Percentiles rank a stretch among this genome's conserved stretches.
Evolutionary conservation across 2,888 invertebrate genomes (phyloP).

Genomic region (Pteria penguin): DNA sequence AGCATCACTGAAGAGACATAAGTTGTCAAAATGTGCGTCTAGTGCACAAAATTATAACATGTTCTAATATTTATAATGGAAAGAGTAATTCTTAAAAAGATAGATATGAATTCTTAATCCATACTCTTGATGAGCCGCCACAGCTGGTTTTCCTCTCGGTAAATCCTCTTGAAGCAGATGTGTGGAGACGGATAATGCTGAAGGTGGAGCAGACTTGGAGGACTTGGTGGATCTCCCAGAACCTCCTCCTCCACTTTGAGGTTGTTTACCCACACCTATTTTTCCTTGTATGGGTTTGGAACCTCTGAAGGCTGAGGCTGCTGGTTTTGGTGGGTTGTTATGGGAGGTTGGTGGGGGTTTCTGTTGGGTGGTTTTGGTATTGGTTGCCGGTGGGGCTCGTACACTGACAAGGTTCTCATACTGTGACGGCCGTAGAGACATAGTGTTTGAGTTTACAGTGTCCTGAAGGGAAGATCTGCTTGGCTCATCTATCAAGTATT

Average conservation of each 20-base stretch:
- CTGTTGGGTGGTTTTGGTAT: neutral
- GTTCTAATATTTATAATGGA: no score
- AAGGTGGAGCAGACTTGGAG: constrained; percentile 3
- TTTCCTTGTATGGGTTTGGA: neutral
- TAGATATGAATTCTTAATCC: no score
- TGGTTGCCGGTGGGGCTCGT: constrained; percentile 40
- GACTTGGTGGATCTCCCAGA: neutral
- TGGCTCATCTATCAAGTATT: neutral
- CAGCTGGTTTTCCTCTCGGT: constrained; percentile 53
- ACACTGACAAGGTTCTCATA: constrained; percentile 47
- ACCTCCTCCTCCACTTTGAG: neutral
- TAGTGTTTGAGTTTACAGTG: neutral
- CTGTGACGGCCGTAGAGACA: constrained; percentile 45
- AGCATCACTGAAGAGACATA: no score
- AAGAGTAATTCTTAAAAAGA: no score
- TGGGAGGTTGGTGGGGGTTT: neutral
- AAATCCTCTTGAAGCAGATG: constrained; percentile 54
- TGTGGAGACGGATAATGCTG: constrained; percentile 26
- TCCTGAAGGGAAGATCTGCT: neutral
- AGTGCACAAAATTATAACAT: no score
- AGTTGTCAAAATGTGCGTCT: no score
- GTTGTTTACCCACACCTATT: neutral
- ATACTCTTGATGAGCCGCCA: constrained; percentile 64
- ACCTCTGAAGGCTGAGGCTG: neutral
- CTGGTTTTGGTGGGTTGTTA: neutral